Evolutionary conservation across 2,113 vertebrate species (phyloP), one percentile per base, ranked within the genome.

Genomic region (Petrocephalus zakoni): DNA sequence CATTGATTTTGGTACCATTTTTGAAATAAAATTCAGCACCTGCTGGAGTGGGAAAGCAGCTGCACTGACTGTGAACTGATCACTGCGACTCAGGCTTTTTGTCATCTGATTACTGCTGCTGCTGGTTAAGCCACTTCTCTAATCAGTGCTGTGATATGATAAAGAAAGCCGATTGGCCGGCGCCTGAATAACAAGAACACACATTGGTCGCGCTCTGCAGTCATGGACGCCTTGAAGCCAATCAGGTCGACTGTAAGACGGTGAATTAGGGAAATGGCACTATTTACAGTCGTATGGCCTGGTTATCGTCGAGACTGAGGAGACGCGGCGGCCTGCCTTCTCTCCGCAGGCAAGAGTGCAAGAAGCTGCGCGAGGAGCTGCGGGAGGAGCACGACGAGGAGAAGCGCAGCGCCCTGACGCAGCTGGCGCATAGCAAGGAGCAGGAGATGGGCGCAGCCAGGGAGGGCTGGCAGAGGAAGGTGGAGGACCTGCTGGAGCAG

Each of bases 401-500:
- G 93, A 99, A 99, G 92, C 96, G 96, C 55, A 92, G 95, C 13
- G 97, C 97, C 1, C 94, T 99, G 94, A 92, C 94, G 92, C 97
- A 99, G 91, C 94, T 99, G 91, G 91, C 97, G 10, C 97, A 97
- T 22, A 95, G 94, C 91, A 99, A 99, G 91, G 98, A 99, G 90
- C 95, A 97, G 88, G 98, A 99, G 87, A 96, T 98, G 94, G 94
- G 94, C 91, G 95, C 93, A 22, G 97, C 97, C 91, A 94, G 97
- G 51, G 98, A 99, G 92, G 96, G 96, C 89, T 99, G 98, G 98
- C 98, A 99, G 94, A 97, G 97, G 93, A 99, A 98, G 91, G 97
- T 99, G n/a, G 98, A 99, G 94, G 98, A 99, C 94, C 97, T 99
- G 87, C 95, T 99, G 92, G 97, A 97, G 91, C 98, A 99, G 98